Percentiles rank a stretch among this genome's conserved stretches.
Evolutionary conservation across 1,140 invertebrate species (phyloP).

Genomic region (Aphidius gifuensis): DNA sequence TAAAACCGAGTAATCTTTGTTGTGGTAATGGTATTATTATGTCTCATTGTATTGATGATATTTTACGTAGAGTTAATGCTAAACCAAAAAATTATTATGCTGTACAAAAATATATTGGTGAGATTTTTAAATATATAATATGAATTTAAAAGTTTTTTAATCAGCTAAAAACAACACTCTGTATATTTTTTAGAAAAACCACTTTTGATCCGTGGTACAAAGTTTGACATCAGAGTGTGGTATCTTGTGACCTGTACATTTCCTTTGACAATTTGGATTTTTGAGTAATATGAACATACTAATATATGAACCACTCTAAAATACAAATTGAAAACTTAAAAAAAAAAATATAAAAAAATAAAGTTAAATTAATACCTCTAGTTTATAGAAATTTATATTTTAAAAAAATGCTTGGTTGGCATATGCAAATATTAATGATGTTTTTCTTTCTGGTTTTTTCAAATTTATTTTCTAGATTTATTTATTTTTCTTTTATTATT

Average conservation of each 20-base stretch:
- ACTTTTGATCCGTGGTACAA: conserved; percentile 81
- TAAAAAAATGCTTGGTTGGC: too few relatives aligned
- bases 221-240: conserved; percentile 89
- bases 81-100: conserved; percentile 71
- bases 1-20: conserved; percentile 85
- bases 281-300: conserved; percentile 58
- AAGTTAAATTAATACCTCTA: too few relatives aligned
- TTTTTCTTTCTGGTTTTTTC: too few relatives aligned
- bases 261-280: conserved; percentile 84
- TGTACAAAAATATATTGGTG: conserved; percentile 92
- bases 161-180: conserved; percentile 6
- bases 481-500: conserved; percentile 22
- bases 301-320: too few relatives aligned
- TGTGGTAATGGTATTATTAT: conserved; percentile 82
- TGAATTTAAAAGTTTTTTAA: neutral
- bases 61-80: conserved; percentile 62
- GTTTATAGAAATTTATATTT: too few relatives aligned
- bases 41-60: conserved; percentile 63
- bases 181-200: conserved; percentile 65
- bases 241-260: conserved; percentile 82
- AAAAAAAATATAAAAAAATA: too few relatives aligned
- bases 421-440: too few relatives aligned
- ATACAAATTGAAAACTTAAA: too few relatives aligned
- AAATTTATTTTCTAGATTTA: neutral
- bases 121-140: conserved; percentile 25